Percentiles rank a stretch among this genome's conserved stretches.
Conservation (phyloP, 1,140 invertebrate species). For the Charaxes varanes region DNA sequence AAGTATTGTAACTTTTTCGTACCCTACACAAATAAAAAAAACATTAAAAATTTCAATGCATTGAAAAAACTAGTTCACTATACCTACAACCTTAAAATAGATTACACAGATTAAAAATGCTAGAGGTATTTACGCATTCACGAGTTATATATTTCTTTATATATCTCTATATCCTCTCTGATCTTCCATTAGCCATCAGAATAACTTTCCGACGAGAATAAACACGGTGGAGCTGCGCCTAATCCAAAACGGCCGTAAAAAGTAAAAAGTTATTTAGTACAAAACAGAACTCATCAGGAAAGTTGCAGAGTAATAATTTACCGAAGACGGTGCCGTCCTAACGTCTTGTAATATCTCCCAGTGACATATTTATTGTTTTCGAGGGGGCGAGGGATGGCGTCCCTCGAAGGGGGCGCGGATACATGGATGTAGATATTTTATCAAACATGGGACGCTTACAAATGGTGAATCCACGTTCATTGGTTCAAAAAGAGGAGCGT, state of each 20-base stretch:
- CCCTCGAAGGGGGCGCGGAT: conserved; percentile 38
- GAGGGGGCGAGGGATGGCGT: conserved; percentile 41
- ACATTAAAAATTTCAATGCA: no score
- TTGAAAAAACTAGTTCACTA: no score
- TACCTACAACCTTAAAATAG: no score
- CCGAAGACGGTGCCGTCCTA: conserved; percentile 51
- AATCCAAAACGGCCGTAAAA: conserved; percentile 51
- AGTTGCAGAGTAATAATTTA: conserved; percentile 68
- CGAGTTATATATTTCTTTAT: no score
- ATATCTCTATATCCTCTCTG: no score
- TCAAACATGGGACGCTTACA: conserved; percentile 32
- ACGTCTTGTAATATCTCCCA: conserved; percentile 61
- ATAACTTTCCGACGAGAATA: conserved; percentile 6
- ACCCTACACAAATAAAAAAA: no score
- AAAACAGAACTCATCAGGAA: conserved; percentile 60
- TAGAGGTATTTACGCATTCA: no score
- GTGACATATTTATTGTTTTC: conserved; percentile 72
- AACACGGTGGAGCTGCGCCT: conserved; percentile 19
- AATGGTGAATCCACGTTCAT: conserved; percentile 4
- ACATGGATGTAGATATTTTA: conserved; percentile 27
- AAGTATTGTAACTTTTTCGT: no score
- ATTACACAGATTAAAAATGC: no score
- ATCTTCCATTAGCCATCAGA: no score
- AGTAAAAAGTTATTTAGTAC: conserved; percentile 61
- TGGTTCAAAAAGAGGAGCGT: neutral